Base-by-base conservation (phyloP, 2,113 vertebrate species). In the Sprattus sprattus region DNA sequence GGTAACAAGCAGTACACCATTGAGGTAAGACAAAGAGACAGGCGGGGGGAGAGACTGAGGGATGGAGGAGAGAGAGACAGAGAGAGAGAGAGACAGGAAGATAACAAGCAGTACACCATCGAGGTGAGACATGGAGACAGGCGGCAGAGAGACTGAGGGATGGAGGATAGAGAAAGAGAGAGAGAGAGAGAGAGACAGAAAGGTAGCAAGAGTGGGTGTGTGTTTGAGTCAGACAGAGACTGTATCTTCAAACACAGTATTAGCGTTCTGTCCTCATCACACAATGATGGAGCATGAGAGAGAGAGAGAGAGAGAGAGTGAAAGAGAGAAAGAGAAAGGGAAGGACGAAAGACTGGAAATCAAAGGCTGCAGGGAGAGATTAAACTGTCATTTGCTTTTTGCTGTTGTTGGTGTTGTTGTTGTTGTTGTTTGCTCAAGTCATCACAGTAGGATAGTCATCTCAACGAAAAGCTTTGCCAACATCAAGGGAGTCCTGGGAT, bases 381-480 rank as follows among this genome's bases (percentile, higher is more conserved):
- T 71, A n/a, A 32, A 6, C 25, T 22, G 3, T 64, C 60, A 64
- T 64, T 22, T 25, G 60, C 22, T 64, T 64, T 15, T 60, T 39
- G 39, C 2, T 39, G 39, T 39, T 39, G 39, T 39, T 39, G 20
- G 13, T 71, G 3, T 25, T 13, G 11, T 57, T 57, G 10, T 16
- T 64, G 57, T 22, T 64, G 57, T 11, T 28, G 64, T 71, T 32
- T 71, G 64, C 64, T 28, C 0, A 8, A 71, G 64, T 71, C 64
- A 71, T 71, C 64, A 32, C 25, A 25, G 64, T 25, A 6, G 64
- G n/a, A 13, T 32, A 28, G 28, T 32, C 9, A 71, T 71, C n/a
- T 71, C 64, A 71, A 71, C 32, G 64, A 13, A 71, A 71, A 71
- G 64, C 64, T 71, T 71, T 71, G 64, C 7, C n/a, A 71, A 71